Evolutionary conservation across 2,888 invertebrate species (phyloP), one percentile per base, ranked within the genome.

Genomic region (Parelbella ahira): DNA sequence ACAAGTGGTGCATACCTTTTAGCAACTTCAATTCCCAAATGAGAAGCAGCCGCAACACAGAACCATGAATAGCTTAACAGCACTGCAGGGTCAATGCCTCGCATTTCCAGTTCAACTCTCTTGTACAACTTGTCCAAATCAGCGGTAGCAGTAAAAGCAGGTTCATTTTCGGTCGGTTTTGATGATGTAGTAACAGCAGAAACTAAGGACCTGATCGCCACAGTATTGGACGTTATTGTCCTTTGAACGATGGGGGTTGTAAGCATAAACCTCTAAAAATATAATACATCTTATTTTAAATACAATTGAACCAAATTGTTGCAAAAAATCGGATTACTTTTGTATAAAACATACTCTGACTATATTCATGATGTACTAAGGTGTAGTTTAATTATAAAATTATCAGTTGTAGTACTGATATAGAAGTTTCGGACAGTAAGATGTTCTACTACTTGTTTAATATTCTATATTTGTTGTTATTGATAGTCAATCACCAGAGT

Each of bases 61-160:
- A 97, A 98, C 89, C 91, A 91, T 6, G 93, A 91, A 69, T 97
- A 99, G 81, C 97, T 98, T 48, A 93, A 91, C 10, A 98, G 75
- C 0, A 98, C 97, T 0, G 94, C 94, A 1, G 91, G 91, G 71
- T 98, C 98, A 63, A 97, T 92, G 7, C 96, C 94, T 65, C 93
- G 90, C 56, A 97, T 89, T 86, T 98, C 97, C 44, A 98, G 68
- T 70, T 95, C 94, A 4, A 98, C 83, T 57, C 90, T 90, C 75
- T 93, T 94, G 63, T 91, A 97, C 21, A 98, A 86, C 72, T 93
- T 94, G 62, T 96, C 96, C 3, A 87, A 66, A 67, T 91, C 90
- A 3, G 75, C 45, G 18, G 53, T 23, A 4, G 83, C 61, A 1
- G 49, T n/a, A n/a, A n/a, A n/a, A n/a, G n/a, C n/a, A n/a, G n/a